These are phyloP conservation scores for Pemphredon lugubris DNA, from an alignment of 2,888 invertebrate genomes.

Conservation along the genomic window DNA sequence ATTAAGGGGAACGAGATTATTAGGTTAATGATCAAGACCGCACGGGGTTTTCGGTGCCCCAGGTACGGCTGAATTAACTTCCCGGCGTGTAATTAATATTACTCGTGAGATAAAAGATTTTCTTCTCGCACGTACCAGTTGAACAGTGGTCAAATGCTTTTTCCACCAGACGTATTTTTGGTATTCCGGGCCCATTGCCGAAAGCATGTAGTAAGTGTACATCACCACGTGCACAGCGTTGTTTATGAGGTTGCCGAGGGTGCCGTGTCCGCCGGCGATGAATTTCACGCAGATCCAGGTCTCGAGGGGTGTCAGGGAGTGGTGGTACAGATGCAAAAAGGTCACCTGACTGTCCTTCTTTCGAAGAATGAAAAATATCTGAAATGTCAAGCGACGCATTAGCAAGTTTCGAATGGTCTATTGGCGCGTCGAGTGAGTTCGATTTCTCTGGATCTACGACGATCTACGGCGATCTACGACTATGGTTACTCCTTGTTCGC, in stretches of 20 bases:
- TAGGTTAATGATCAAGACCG: too few relatives aligned
- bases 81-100: too few relatives aligned
- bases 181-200: constrained; percentile 93
- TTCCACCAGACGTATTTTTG: constrained; percentile 96
- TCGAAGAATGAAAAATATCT: constrained; percentile 89
- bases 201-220: constrained; percentile 93
- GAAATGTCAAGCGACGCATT: constrained; percentile 39
- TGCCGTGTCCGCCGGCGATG: constrained; percentile 92
- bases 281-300: constrained; percentile 91
- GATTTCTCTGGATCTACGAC: not conserved
- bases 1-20: too few relatives aligned
- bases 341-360: constrained; percentile 93
- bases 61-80: too few relatives aligned
- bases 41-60: too few relatives aligned
- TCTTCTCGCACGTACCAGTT: constrained; percentile 87
- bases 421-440: not conserved
- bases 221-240: constrained; percentile 93
- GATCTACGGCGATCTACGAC: not conserved
- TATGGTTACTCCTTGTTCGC: not conserved
- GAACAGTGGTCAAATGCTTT: constrained; percentile 91
- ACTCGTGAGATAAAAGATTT: too few relatives aligned
- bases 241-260: constrained; percentile 93
- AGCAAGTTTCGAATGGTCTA: not conserved
- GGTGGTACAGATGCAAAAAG: constrained; percentile 92
- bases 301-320: constrained; percentile 89